Conservation (phyloP, 2,888 invertebrate species). For the Lutraria lutraria region DNA sequence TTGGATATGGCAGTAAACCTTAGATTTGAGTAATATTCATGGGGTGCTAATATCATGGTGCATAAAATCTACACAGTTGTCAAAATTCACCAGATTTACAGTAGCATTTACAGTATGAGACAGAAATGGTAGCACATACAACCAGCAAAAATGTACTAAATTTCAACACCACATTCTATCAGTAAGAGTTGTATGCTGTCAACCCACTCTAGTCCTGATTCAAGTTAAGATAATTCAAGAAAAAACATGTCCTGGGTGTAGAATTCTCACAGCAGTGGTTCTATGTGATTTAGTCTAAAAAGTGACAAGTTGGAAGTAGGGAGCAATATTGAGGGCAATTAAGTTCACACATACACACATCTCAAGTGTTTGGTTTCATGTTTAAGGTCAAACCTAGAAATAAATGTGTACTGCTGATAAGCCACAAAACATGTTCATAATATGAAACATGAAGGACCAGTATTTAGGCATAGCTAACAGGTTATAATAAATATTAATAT, state of each 20-base stretch:
- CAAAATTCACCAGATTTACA: conserved; percentile 17
- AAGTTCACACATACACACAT: conserved; percentile 32
- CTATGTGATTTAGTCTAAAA: conserved; percentile 8
- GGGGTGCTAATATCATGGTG: conserved; percentile 12
- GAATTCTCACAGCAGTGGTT: conserved; percentile 34
- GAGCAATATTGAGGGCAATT: not conserved
- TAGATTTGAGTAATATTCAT: not conserved
- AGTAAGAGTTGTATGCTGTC: not conserved
- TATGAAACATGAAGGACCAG: not conserved
- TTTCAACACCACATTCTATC: not conserved
- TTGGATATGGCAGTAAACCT: not conserved
- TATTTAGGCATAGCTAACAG: conserved; percentile 3
- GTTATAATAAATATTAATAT: conserved; percentile 14
- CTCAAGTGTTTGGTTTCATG: conserved; percentile 40
- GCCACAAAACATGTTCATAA: conserved; percentile 4
- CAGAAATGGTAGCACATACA: not conserved
- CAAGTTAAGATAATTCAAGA: conserved; percentile 17
- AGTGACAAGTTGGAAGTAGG: conserved; percentile 29
- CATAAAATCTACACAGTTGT: conserved; percentile 6
- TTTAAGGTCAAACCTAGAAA: conserved; percentile 12
- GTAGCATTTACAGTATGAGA: conserved; percentile 12
- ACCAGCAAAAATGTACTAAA: not conserved
- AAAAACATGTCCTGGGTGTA: conserved; percentile 45
- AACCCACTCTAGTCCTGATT: not conserved
- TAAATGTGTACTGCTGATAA: conserved; percentile 11